Percentiles rank a stretch among this genome's conserved stretches.
These are phyloP conservation scores for Capromys pilorides DNA, from an alignment of 2,797 vertebrate genomes.

Conservation along the genomic window DNA sequence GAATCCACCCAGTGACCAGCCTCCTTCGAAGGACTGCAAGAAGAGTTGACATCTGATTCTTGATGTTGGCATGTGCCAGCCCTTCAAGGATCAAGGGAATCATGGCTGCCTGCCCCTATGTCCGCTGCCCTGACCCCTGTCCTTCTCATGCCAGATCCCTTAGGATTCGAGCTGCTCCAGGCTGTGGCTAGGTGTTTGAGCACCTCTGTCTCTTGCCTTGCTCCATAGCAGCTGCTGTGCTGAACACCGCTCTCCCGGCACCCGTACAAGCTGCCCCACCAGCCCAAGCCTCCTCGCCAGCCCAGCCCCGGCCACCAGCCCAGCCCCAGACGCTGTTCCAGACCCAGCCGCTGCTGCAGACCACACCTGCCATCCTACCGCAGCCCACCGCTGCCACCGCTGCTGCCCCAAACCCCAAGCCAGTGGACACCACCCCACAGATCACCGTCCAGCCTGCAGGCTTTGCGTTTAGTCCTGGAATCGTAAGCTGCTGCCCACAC, in stretches of 20 bases:
- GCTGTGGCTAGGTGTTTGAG: slow-evolving; percentile 69
- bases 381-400: slow-evolving; percentile 85
- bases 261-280: slow-evolving; percentile 80
- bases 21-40: slow-evolving; percentile 70
- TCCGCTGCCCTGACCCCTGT: slow-evolving; percentile 54
- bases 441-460: slow-evolving; percentile 93
- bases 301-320: slow-evolving; percentile 90
- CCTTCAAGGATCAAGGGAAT: slow-evolving; percentile 68
- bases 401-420: slow-evolving; percentile 84
- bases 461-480: slow-evolving; percentile 94
- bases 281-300: slow-evolving; percentile 77
- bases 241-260: slow-evolving; percentile 87
- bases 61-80: slow-evolving; percentile 48
- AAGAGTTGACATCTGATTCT: slow-evolving; percentile 68
- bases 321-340: slow-evolving; percentile 87
- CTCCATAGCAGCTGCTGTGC: slow-evolving; percentile 90
- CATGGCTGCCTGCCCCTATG: slow-evolving; percentile 51
- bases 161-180: slow-evolving; percentile 69
- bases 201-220: slow-evolving; percentile 78
- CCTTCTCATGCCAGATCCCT: slow-evolving; percentile 65
- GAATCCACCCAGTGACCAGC: slow-evolving; percentile 66
- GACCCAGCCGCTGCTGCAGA: slow-evolving; percentile 83
- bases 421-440: slow-evolving; percentile 88
- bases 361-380: slow-evolving; percentile 84
- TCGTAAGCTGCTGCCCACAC: slow-evolving; percentile 88